These are phyloP conservation scores for Vireo griseus DNA, from an alignment of 2,797 vertebrate genomes.

Conservation along the genomic window DNA sequence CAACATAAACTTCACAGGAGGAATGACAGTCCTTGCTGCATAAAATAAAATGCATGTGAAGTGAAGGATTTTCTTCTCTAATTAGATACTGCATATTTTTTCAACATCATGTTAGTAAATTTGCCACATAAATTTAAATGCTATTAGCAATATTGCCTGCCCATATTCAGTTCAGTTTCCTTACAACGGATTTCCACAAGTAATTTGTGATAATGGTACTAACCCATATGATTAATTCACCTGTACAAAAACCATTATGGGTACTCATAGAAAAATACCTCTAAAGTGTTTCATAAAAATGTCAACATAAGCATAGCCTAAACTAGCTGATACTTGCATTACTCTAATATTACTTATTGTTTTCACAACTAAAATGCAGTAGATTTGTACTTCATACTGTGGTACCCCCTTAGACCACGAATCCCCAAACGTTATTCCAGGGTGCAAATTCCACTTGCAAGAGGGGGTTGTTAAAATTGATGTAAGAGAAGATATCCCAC, in stretches of 20 bases:
- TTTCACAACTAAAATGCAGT: constrained; percentile 3
- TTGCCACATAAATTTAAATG: constrained; percentile 72
- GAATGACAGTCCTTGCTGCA: constrained; percentile 45
- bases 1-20: constrained; percentile 66
- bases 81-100: constrained; percentile 56
- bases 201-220: constrained; percentile 48
- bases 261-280: constrained; percentile 14
- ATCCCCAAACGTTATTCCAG: neutral
- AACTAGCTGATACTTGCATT: neutral
- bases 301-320: constrained; percentile 4
- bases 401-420: neutral
- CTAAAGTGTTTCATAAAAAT: constrained; percentile 29
- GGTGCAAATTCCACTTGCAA: neutral
- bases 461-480: neutral
- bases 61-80: constrained; percentile 47
- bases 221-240: constrained; percentile 69
- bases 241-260: constrained; percentile 15
- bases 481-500: neutral
- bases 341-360: neutral
- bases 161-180: constrained; percentile 25
- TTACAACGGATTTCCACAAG: constrained; percentile 18
- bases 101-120: constrained; percentile 72
- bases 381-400: neutral
- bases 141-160: constrained; percentile 55
- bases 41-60: constrained; percentile 51